Evolutionary conservation across 2,888 invertebrate genomes (phyloP), one percentile per base, ranked within the genome.

Genomic region (Dorcus parallelipipedus): DNA sequence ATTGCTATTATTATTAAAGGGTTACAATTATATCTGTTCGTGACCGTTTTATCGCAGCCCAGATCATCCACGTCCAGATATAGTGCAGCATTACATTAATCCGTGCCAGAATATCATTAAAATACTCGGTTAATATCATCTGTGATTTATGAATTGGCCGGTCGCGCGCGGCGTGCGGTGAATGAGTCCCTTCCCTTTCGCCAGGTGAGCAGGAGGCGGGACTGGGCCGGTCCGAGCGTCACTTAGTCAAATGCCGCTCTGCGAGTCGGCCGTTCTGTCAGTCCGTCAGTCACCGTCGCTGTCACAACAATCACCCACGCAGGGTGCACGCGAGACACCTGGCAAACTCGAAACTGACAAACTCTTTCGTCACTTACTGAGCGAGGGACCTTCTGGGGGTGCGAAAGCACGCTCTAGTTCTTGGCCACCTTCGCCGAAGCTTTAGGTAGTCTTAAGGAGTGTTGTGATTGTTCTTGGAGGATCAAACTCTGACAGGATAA

Each of bases 241-340:
- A 74, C 73, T 76, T 75, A 77, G 77, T 77, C 77, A 75, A 75
- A 75, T 74, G 74, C 75, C 73, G 74, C 73, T 69, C 74, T 71
- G 70, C 66, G 74, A 72, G 69, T 68, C 69, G 70, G 69, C 68
- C 64, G 58, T 66, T 67, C 67, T 66, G 64, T 66, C 69, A 71
- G 69, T 70, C 64, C 58, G 67, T 67, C 67, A 66, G 64, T 66
- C 64, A 65, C 65, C 64, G 65, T 62, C 64, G 64, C 62, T 64
- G 65, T 64, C 64, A 70, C 68, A 72, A 68, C 66, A 70, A 55
- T 66, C 67, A 64, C 67, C 65, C 64, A 69, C 64, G 67, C 64
- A 43, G n/a, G 43, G 43, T 33, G 38, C 42, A 14, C 56, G 23
- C 10, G 38, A 56, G 20, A 38, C 42, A 56, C 45, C 45, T 45